Conservation (phyloP, 1,140 invertebrate genomes). For the Lucilia cuprina region DNA sequence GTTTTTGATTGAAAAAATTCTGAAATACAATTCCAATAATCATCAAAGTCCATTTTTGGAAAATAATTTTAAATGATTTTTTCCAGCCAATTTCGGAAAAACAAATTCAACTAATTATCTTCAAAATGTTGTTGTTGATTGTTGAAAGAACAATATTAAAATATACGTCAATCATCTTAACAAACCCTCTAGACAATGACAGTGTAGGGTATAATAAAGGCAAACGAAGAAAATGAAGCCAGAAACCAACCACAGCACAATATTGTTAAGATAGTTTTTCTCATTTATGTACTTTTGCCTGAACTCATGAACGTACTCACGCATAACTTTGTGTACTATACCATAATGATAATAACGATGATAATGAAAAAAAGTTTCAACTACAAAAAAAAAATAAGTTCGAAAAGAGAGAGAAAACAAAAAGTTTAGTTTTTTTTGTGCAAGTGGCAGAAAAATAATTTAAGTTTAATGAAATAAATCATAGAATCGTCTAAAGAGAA, state of each 20-base stretch:
- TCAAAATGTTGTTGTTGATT: too few species aligned
- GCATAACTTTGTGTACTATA: background rate
- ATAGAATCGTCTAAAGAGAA: background rate
- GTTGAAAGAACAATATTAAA: too few species aligned
- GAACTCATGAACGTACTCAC: background rate
- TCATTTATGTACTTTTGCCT: background rate
- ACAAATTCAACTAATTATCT: too few species aligned
- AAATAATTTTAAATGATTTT: too few species aligned
- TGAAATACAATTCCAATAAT: too few species aligned
- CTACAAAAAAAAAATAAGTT: background rate
- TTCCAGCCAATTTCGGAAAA: too few species aligned
- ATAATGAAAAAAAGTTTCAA: background rate
- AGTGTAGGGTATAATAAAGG: background rate
- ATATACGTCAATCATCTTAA: too few species aligned
- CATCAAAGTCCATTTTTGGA: too few species aligned
- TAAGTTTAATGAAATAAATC: slow-evolving; percentile 18
- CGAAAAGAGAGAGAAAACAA: background rate
- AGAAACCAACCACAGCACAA: background rate
- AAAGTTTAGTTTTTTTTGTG: background rate
- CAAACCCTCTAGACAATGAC: too few species aligned
- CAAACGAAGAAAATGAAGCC: background rate
- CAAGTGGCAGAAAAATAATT: slow-evolving; percentile 14
- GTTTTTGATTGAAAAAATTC: too few species aligned
- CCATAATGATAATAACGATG: background rate
- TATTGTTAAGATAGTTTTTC: background rate